These are phyloP conservation scores for Dysidea cf. avara DNA, from an alignment of 37 sponge, comb jelly and placozoan species.

Conservation along the genomic window DNA sequence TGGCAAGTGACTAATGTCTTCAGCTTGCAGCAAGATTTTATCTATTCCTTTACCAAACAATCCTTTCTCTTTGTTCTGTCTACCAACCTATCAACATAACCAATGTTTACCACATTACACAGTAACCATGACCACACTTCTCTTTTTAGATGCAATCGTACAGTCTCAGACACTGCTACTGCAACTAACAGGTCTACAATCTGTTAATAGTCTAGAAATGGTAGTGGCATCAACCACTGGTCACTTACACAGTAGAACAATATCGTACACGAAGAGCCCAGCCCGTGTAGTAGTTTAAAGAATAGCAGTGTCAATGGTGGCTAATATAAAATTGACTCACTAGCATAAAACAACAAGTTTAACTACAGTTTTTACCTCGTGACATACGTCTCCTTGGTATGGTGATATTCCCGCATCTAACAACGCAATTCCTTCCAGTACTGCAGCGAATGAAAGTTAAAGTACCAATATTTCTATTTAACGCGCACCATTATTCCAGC, in stretches of 20 bases:
- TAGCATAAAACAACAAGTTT: too few relatives aligned
- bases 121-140: conserved; percentile 29
- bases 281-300: conserved; percentile 35
- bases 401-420: conserved; percentile 55
- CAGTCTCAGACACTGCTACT: conserved; percentile 35
- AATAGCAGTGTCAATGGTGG: conserved; percentile 59
- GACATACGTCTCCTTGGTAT: conserved; percentile 76
- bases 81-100: conserved; percentile 9
- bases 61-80: conserved; percentile 23
- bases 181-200: conserved; percentile 56
- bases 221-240: too few relatives aligned
- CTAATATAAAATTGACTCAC: conserved; percentile 17
- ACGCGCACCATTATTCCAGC: too few relatives aligned
- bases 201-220: conserved; percentile 8
- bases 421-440: conserved; percentile 68
- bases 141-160: conserved; percentile 20
- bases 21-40: conserved; percentile 54
- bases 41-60: conserved; percentile 73
- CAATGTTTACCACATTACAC: neutral
- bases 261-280: conserved; percentile 45
- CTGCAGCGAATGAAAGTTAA: conserved; percentile 17
- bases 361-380: conserved; percentile 54
- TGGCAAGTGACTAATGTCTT: conserved; percentile 30
- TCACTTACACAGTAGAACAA: conserved; percentile 68
- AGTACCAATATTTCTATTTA: too few relatives aligned